Evolutionary conservation across 2,888 invertebrate species (phyloP), one percentile per base, ranked within the genome.

Genomic region (Meghimatium bilineatum): DNA sequence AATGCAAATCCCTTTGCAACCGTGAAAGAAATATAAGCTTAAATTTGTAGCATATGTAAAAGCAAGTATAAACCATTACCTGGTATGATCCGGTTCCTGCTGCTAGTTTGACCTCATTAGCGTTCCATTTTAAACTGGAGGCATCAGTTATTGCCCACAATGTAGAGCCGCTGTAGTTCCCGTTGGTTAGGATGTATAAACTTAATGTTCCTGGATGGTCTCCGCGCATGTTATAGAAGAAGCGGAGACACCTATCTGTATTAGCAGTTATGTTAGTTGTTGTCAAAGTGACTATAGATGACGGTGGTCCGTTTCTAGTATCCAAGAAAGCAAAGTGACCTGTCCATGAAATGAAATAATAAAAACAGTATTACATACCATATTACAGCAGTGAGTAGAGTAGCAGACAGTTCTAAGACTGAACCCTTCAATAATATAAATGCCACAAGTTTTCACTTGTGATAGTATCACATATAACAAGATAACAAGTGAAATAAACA

Each of bases 161-260:
- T 1, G 89, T 87, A 1, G 84, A 81, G 1, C 90, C 89, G 8
- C 87, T 82, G 34, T 85, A 79, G 8, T 14, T 17, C 32, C 85
- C 83, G 60, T 89, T 89, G 0, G 1, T 74, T 83, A 88, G 88
- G 34, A 88, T 56, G 6, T 89, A 83, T 17, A 91, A 87, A 75
- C 85, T 87, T 26, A 92, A 87, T 0, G 87, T 82, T 10, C 90
- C 90, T 8, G 90, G 88, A 34, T 89, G 85, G 23, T 75, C 75
- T 29, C 92, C 93, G 38, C 87, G 86, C 87, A 92, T 91, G 86
- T 91, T 90, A 86, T 92, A 93, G 91, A 92, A 93, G 87, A 93
- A 92, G 49, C 88, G 89, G 74, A 91, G 71, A 94, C 96, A 96
- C 52, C n/a, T 49, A 26, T 34, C 32, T 8, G 8, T 23, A 52